Evolutionary conservation across 1,140 invertebrate species (phyloP).

Genomic region (Mylabris phalerata): DNA sequence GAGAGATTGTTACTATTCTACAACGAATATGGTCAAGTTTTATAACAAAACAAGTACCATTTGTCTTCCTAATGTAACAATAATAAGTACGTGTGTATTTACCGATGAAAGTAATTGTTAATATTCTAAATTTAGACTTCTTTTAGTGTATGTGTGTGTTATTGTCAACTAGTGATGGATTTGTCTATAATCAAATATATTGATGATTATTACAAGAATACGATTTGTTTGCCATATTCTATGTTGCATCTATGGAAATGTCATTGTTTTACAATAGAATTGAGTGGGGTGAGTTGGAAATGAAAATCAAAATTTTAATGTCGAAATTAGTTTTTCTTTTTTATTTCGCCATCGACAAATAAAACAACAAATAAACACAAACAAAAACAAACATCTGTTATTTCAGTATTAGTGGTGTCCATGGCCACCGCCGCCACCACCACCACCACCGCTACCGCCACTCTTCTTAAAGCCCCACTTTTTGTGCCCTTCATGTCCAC

Average conservation of each 20-base stretch:
- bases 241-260: conserved; percentile 15
- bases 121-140: not conserved
- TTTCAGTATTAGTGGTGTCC: conserved; percentile 4
- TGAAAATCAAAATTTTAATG: not conserved
- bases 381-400: conserved; percentile 5
- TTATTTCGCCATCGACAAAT: conserved; percentile 5
- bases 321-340: not conserved
- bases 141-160: not conserved
- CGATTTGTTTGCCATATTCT: conserved; percentile 10
- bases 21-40: conserved; percentile 1
- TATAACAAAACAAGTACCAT: conserved; percentile 3
- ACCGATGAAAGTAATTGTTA: not conserved
- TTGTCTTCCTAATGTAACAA: conserved; percentile 11
- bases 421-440: not conserved
- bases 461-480: conserved; percentile 52
- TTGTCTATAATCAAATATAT: conserved; percentile 5
- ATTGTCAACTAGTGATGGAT: conserved; percentile 11
- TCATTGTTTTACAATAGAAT: conserved; percentile 7
- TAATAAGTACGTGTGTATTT: not conserved
- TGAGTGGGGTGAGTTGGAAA: conserved; percentile 3
- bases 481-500: conserved; percentile 58
- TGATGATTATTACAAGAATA: conserved; percentile 11
- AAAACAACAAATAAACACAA: conserved; percentile 1
- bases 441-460: conserved; percentile 3
- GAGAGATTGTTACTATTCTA: not conserved